A percentile compares a stretch with the other conserved stretches of the same genome.
These are phyloP conservation scores for Manis javanica DNA, from an alignment of 2,797 vertebrate species.

Conservation along the genomic window DNA sequence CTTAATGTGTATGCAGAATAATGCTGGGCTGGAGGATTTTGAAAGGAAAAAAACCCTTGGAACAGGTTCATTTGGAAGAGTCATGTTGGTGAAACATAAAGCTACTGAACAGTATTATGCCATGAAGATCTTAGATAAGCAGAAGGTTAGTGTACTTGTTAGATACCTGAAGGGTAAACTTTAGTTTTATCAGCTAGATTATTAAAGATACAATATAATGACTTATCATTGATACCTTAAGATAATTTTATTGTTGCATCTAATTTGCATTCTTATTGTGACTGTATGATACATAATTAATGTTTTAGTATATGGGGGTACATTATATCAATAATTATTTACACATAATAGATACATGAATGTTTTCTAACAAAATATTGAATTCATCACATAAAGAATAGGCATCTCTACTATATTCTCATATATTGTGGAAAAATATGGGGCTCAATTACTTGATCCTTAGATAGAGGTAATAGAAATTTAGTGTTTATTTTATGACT, in stretches of 20 bases:
- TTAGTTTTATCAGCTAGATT: neutral
- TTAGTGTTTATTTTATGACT: constrained; percentile 12
- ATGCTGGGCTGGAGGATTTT: constrained; percentile 97
- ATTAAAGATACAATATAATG: neutral
- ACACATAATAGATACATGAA: neutral
- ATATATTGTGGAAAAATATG: neutral
- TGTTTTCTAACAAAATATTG: constrained; percentile 35
- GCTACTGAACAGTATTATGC: constrained; percentile 97
- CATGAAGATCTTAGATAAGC: constrained; percentile 99
- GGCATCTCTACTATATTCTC: neutral
- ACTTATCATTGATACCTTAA: neutral
- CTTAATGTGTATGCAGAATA: constrained; percentile 88
- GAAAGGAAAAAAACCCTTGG: constrained; percentile 98
- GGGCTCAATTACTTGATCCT: neutral
- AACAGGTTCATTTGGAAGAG: constrained; percentile 98
- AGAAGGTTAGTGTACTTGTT: constrained; percentile 92
- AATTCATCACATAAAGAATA: neutral
- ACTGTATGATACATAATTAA: neutral
- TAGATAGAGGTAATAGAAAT: neutral
- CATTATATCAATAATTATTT: constrained; percentile 34
- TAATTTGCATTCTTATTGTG: constrained; percentile 40
- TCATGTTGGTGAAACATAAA: constrained; percentile 99
- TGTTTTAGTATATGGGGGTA: neutral
- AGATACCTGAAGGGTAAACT: constrained; percentile 1
- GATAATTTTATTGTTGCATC: constrained; percentile 13